phyloP scores from a whole-genome alignment of 2,888 invertebrate species.

The Ferdinandea cuprea region DNA sequence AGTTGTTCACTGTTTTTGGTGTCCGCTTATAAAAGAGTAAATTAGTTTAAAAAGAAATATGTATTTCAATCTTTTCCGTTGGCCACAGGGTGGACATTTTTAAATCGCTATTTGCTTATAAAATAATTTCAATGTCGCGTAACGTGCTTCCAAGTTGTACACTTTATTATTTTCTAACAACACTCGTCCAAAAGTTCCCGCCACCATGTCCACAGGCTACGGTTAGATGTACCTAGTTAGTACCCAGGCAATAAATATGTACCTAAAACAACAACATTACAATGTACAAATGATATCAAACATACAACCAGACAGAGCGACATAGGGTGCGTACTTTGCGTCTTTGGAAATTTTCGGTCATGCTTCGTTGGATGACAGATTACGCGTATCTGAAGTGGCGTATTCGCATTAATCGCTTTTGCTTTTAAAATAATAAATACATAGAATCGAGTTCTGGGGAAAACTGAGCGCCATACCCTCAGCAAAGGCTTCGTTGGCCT shows the following conservation, averaged over 20 bases:
- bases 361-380: constrained; percentile 45
- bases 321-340: constrained; percentile 6
- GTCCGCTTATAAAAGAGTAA: too few species aligned
- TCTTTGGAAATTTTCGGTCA: constrained; percentile 65
- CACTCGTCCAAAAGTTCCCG: too few species aligned
- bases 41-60: too few species aligned
- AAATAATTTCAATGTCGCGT: too few species aligned
- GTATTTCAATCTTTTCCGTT: too few species aligned
- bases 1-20: too few species aligned
- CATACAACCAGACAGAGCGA: neutral
- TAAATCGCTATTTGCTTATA: too few species aligned
- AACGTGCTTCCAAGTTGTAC: too few species aligned
- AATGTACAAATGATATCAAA: constrained; percentile 3
- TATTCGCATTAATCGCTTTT: constrained; percentile 62
- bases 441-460: neutral
- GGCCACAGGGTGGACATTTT: too few species aligned
- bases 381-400: constrained; percentile 32
- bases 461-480: constrained; percentile 1
- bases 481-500: neutral
- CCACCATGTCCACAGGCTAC: neutral
- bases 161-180: too few species aligned
- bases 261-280: constrained; percentile 10
- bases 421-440: constrained; percentile 40
- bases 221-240: neutral
- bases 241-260: constrained; percentile 7